Base-by-base conservation (phyloP, 1,140 invertebrate genomes). In the Apis florea region DNA sequence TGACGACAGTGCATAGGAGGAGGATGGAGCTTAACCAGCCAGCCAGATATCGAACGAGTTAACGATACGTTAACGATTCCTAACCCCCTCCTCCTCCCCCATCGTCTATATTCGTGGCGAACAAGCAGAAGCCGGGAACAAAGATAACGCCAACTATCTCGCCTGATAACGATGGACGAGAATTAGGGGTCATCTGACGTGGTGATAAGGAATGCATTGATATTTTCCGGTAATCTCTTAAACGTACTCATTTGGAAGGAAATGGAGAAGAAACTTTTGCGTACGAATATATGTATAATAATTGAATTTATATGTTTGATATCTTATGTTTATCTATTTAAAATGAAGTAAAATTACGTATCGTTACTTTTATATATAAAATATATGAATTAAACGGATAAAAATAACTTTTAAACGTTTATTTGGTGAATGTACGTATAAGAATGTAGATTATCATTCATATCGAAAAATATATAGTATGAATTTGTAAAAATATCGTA, bases 31-130 rank as follows among this genome's bases (percentile, higher is more conserved):
- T 91, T 87, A 88, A 84, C 84, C 85, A 87, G 84, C 69, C 79
- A 85, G 63, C 74, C 74, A 85, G 85, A 90, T 91, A 92, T 92
- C 89, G 89, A 89, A 91, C 87, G 87, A 90, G 85, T 92, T 89
- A 86, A 88, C 86, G 91, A 92, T 92, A 91, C 88, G 89, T 91
- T 92, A 92, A 92, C 87, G 89, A 92, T 91, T 79, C 71, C 54
- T 84, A 79, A 75, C 58, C 66, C 31, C 79, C 17, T 17, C 53
- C 15, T 17, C 61, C 80, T 54, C 53, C 56, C 58, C 51, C 67
- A 76, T 81, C 84, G 81, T 83, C 89, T 64, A 40, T 40, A 63
- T 73, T 86, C 77, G 70, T 24, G 61, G 17, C 40, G 17, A 64
- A 40, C 19, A 73, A 77, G 72, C 82, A 81, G 71, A 79, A 77